Base-by-base conservation (phyloP, 2,113 vertebrate genomes). In the Elaphurus davidianus region DNA sequence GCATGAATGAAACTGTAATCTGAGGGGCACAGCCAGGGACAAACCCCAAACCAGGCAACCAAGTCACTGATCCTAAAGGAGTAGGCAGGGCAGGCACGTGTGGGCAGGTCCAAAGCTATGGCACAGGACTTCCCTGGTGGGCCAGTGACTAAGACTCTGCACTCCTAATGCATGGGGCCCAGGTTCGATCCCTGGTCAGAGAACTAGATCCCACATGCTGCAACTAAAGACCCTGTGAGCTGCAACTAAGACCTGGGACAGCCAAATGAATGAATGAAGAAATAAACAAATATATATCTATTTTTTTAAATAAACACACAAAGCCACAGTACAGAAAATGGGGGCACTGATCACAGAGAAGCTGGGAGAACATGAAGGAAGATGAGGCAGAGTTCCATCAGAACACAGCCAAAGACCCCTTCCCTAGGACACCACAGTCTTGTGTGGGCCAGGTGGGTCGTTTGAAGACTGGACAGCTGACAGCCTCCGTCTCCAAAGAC, bases 361-460 rank as follows among this genome's bases (percentile, higher is more conserved):
- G 12, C 50, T 0, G 2, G 11, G 5, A 30, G 25, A 16, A 2
- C 54, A 47, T 0, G 17, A 21, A 33, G 45, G 8, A 64, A 52
- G 19, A 27, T 5, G 25, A 12, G 43, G 28, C 85, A 84, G 50
- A n/a, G 28, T 11, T 27, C 57, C 19, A 78, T 5, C 2, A 19
- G 57, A 27, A 16, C 33, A 16, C 0, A 5, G 33, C 45, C 30
- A 43, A 11, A 43, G 30, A 76, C 14, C n/a, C 90, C 47, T 8
- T 10, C 7, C 7, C 28, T 9, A n/a, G 62, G 74, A 88, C 1
- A 33, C 36, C 45, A 17, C 1, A 3, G 43, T 6, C 33, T 30
- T 4, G 6, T 4, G 7, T 6, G 2, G 40, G 50, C 0, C n/a
- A 36, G 1, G 30, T 1, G 1, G 1, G 0, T 4, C 0, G 1